Percentiles rank a stretch among this genome's conserved stretches.
Evolutionary conservation across 2,113 vertebrate species (phyloP).

Genomic region (Lethenteron reissneri): DNA sequence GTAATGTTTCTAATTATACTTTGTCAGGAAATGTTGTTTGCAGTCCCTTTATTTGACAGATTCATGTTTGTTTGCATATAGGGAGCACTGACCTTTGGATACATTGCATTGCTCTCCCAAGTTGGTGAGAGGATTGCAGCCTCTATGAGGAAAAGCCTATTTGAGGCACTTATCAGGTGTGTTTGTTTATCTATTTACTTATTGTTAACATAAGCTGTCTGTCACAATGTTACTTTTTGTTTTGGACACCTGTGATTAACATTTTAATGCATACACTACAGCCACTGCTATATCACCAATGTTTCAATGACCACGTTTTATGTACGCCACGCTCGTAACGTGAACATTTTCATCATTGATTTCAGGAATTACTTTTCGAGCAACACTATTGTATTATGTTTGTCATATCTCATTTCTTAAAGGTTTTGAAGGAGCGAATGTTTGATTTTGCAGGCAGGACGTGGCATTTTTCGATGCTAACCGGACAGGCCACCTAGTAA

Average conservation of each 20-base stretch:
- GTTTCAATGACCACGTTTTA: too few species aligned
- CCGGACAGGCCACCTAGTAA: conserved; percentile 65
- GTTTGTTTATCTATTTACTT: background rate
- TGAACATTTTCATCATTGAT: background rate
- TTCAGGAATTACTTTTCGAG: background rate
- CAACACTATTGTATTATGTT: too few species aligned
- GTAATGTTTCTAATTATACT: too few species aligned
- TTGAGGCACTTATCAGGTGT: conserved; percentile 48
- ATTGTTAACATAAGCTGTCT: too few species aligned
- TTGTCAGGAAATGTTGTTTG: too few species aligned
- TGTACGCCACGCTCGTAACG: too few species aligned
- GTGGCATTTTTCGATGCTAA: conserved; percentile 67
- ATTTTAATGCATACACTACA: too few species aligned
- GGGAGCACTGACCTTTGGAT: conserved; percentile 63
- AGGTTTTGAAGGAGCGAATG: background rate
- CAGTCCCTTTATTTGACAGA: too few species aligned
- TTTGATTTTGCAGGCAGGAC: conserved; percentile 39
- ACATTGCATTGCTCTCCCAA: conserved; percentile 53
- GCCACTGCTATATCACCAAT: too few species aligned
- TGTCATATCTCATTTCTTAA: background rate
- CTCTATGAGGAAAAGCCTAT: conserved; percentile 58
- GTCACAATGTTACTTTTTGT: too few species aligned
- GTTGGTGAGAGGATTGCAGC: conserved; percentile 56
- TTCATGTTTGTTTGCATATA: conserved; percentile 14
- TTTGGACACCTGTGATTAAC: too few species aligned